Conservation (phyloP, 2,797 vertebrate species). For the Enteromius thamalakanensis region DNA sequence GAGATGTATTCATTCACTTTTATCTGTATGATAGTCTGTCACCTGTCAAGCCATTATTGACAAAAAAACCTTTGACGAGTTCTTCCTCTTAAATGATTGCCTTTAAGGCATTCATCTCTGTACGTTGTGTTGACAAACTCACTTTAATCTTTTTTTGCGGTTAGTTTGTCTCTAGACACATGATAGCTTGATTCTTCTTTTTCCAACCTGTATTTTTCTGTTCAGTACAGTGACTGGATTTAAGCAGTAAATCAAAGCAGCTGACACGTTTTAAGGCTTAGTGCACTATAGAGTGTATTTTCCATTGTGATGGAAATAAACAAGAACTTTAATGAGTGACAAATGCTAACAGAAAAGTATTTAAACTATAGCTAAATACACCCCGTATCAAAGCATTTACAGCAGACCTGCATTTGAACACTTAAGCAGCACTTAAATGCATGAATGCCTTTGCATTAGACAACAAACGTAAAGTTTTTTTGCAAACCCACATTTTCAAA, state of each 20-base stretch:
- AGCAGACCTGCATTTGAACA: background rate
- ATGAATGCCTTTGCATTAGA: background rate
- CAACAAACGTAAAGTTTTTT: background rate
- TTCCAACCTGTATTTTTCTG: background rate
- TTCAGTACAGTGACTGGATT: background rate
- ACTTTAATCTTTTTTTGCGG: slow-evolving; percentile 11
- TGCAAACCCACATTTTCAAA: no score
- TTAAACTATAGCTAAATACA: background rate
- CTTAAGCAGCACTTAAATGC: background rate
- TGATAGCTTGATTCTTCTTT: background rate
- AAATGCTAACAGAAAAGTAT: slow-evolving; percentile 18
- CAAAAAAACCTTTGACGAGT: slow-evolving; percentile 3
- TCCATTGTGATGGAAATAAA: slow-evolving; percentile 16
- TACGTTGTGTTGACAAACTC: slow-evolving; percentile 9
- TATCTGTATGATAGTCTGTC: background rate
- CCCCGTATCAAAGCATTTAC: slow-evolving; percentile 6
- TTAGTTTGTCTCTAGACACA: background rate
- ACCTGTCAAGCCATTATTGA: background rate
- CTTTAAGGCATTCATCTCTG: slow-evolving; percentile 6
- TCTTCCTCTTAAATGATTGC: slow-evolving; percentile 13
- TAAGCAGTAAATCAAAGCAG: background rate
- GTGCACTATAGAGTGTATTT: slow-evolving; percentile 7
- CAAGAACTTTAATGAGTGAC: slow-evolving; percentile 12
- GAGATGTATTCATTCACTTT: background rate
- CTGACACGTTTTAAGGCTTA: background rate